Conservation (phyloP, 2,113 vertebrate species). For the Apistogramma diplotaenia region DNA sequence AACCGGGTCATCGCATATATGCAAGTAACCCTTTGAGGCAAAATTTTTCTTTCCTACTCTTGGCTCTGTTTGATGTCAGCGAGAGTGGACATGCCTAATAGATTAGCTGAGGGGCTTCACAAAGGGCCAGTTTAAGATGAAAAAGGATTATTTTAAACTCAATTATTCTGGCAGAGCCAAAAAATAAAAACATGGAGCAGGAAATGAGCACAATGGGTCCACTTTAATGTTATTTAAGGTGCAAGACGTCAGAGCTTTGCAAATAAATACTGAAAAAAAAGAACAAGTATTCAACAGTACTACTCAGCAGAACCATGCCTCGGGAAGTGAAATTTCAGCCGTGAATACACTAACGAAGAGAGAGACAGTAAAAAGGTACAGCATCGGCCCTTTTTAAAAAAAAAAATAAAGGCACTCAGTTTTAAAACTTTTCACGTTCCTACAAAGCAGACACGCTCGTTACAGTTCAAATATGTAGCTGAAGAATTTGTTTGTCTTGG, state of each 20-base stretch:
- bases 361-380: conserved; percentile 17
- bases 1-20: not conserved
- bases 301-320: not conserved
- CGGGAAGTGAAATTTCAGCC: not conserved
- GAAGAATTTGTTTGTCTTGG: conserved; percentile 13
- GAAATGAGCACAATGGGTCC: not conserved
- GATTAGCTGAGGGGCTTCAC: too few relatives aligned
- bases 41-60: not conserved
- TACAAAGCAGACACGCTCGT: not conserved
- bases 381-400: conserved; percentile 24
- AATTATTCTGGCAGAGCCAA: not conserved
- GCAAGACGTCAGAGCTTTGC: conserved; percentile 48
- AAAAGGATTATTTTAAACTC: not conserved
- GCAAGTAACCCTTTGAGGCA: not conserved
- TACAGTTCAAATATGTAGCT: conserved; percentile 8
- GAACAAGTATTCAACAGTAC: not conserved
- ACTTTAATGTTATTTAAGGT: conserved; percentile 53
- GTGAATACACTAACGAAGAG: not conserved
- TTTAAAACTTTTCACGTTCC: conserved; percentile 26
- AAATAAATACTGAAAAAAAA: conserved; percentile 61
- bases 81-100: not conserved
- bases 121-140: not conserved
- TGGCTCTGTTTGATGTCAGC: not conserved
- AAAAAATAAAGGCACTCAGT: conserved; percentile 62
- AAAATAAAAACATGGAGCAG: not conserved